Evolutionary conservation across 2,797 vertebrate species (phyloP), one percentile per base, ranked within the genome.

Genomic region (Psittacula derbiana): DNA sequence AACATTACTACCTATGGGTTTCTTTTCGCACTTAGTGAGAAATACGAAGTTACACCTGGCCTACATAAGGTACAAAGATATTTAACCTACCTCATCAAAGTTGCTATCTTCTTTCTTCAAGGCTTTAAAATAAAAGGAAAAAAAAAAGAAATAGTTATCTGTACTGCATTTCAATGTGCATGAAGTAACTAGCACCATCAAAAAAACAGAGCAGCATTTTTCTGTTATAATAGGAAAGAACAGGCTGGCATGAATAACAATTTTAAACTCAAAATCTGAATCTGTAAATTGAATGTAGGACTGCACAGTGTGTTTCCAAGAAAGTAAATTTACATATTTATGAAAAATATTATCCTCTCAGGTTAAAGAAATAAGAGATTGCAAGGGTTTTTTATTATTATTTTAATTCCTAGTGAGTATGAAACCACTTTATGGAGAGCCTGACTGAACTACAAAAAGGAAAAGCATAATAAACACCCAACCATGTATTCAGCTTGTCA

Each of bases 91-190:
- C 99, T 99, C 99, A 95, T 99, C 99, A 97, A 99, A 99, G 97
- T 98, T 93, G 88, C 97, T 98, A 96, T 99, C 99, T 46, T 99
- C 99, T 97, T 99, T 99, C 98, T 99, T 99, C 98, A 99, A 98
- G 89, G 99, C 99, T 99, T 97, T 72, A 98, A 98, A 97, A 97
- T 44, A 97, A 98, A 97, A 97, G 94, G 85, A 79, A 91, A 97
- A 97, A 38, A 97, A 95, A 97, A 95, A 84, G 12, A 96, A 95
- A 95, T n/a, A 40, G 86, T 97, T 97, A 98, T 24, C 50, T 93
- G 21, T 44, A 78, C 67, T 93, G 83, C 41, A 95, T 93, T 91
- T 92, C 64, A 96, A 95, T 87, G 65, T 94, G 58, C 33, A 62
- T 24, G 93, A 93, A 80, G n/a, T 73, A 91, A 92, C 85, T 72